Base-by-base conservation (phyloP, 2,888 invertebrate species). In the Pilophorus perplexus region DNA sequence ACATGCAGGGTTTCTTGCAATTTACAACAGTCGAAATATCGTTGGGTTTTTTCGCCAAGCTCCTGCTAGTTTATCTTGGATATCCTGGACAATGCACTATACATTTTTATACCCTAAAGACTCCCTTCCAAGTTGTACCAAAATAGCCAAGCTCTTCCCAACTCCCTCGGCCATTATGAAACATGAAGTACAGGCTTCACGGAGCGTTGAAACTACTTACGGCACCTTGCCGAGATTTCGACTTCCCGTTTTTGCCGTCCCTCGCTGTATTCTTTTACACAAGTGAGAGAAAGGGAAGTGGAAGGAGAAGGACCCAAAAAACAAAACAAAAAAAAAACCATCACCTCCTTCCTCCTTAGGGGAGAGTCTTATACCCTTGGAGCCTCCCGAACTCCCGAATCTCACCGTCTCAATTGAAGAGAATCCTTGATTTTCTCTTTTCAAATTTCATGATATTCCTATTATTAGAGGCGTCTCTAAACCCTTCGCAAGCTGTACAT, bases 401-500 rank as follows among this genome's bases (percentile, higher is more conserved):
- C 33, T 14, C 25, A 3, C 8, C 27, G 27, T 52, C 33, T 16
- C 28, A 52, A 52, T 52, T 52, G 52, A 28, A 52, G 28, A 8
- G 52, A 52, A 52, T 52, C 27, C 52, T 14, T 52, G 52, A 52
- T 52, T 52, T 50, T 25, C 3, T 14, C 14, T 52, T 28, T 25
- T 52, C 23, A 52, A 50, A 52, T 52, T 52, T 28, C 28, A 52
- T 52, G 52, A 50, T 52, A 52, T 28, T 52, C 18, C 52, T 52
- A 52, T 28, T 52, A 52, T 52, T 52, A 27, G 52, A 52, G 52
- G 27, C 28, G 52, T 28, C 52, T 52, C 28, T 52, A 16, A 52
- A 28, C 52, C 52, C 52, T 28, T 52, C 52, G 52, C 52, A 52
- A 16, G 52, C 52, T 52, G 52, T 52, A 52, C 52, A 52, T 52